These are phyloP conservation scores for Drosophila biarmipes DNA, from an alignment of 1,140 invertebrate species.

Conservation along the genomic window DNA sequence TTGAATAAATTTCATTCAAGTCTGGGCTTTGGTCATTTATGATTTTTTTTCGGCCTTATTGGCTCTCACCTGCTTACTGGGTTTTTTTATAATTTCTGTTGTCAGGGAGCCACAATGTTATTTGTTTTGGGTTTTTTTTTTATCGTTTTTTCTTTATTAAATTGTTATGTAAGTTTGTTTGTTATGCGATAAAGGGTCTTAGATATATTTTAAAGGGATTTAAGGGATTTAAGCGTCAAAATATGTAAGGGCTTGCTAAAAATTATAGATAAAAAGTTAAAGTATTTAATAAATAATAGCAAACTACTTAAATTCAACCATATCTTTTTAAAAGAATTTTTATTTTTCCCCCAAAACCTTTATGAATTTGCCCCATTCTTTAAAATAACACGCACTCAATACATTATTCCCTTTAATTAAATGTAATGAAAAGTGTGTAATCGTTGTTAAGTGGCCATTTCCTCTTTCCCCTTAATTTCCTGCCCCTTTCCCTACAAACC, in stretches of 20 bases:
- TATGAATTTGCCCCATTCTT: neutral
- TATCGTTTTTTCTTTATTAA: neutral
- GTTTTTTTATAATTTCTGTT: constrained; percentile 10
- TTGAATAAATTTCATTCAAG: constrained; percentile 32
- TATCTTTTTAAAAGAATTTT: too few relatives aligned
- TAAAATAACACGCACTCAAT: neutral
- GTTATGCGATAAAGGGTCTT: constrained; percentile 1
- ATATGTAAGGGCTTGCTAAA: too few relatives aligned
- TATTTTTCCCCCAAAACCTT: too few relatives aligned
- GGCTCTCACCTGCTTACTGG: constrained; percentile 13
- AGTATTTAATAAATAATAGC: too few relatives aligned
- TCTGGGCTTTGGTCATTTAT: neutral
- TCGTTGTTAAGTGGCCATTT: constrained; percentile 20
- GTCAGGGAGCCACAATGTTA: constrained; percentile 7
- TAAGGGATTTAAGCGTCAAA: neutral
- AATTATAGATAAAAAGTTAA: too few relatives aligned
- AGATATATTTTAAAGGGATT: neutral
- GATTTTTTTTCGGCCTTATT: constrained; percentile 19
- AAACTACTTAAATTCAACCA: too few relatives aligned
- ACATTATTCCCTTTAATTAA: constrained; percentile 2
- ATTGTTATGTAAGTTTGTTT: constrained; percentile 10
- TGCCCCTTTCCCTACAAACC: neutral
- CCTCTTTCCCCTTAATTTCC: constrained; percentile 1
- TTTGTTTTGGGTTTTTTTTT: constrained; percentile 10
- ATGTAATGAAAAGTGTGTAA: constrained; percentile 5